Conservation (phyloP, 1,140 invertebrate species). For the Aphaenogaster floridana region DNA sequence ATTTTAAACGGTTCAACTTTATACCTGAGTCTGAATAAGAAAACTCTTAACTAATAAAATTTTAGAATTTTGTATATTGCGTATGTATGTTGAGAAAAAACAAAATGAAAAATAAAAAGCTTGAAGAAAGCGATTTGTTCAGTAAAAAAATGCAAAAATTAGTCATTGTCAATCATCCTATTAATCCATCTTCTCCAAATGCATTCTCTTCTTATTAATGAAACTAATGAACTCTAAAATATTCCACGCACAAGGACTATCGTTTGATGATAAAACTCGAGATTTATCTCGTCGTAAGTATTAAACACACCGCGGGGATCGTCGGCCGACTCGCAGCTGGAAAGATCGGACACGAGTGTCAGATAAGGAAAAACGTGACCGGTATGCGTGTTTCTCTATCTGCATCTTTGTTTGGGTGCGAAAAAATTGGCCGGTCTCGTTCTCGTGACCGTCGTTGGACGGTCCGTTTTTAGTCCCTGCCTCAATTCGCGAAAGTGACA, state of each 20-base stretch:
- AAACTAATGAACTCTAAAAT: slow-evolving; percentile 77
- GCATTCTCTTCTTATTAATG: slow-evolving; percentile 74
- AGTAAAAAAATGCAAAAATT: background rate
- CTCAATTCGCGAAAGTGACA: slow-evolving; percentile 53
- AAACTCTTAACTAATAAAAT: background rate
- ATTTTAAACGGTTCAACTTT: background rate
- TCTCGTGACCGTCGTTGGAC: slow-evolving; percentile 61
- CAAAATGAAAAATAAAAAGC: background rate
- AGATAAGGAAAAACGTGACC: slow-evolving; percentile 77
- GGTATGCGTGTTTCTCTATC: slow-evolving; percentile 28
- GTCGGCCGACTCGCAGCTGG: slow-evolving; percentile 63
- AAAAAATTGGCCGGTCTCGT: slow-evolving; percentile 58
- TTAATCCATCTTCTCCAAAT: slow-evolving; percentile 73
- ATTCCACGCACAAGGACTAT: slow-evolving; percentile 72
- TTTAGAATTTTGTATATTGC: background rate
- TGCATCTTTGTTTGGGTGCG: slow-evolving; percentile 27
- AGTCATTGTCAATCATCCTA: background rate
- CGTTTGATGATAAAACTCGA: slow-evolving; percentile 50
- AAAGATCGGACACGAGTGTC: slow-evolving; percentile 55
- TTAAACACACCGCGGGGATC: slow-evolving; percentile 67
- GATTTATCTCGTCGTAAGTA: slow-evolving; percentile 75
- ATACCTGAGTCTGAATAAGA: background rate
- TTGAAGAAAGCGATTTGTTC: background rate
- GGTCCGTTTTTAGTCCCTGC: slow-evolving; percentile 39
- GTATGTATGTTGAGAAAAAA: background rate